Evolutionary conservation across 2,797 vertebrate species (phyloP).

Genomic region (Stomatorhinus walkeri): DNA sequence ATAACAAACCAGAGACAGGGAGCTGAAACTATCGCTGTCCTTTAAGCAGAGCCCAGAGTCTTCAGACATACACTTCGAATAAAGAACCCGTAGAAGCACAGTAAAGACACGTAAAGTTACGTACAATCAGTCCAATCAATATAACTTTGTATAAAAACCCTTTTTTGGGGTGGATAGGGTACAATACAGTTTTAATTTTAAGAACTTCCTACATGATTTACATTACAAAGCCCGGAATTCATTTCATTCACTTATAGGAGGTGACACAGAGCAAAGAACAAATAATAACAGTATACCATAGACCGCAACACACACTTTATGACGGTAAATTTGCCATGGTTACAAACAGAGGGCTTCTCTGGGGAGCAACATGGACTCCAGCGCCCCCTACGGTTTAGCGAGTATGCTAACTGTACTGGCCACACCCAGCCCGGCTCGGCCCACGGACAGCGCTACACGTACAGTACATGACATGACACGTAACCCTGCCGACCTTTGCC

Average conservation of each 20-base stretch:
- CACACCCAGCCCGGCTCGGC: not conserved
- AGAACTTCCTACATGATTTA: constrained; percentile 3
- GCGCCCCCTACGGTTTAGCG: constrained; percentile 7
- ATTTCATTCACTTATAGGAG: constrained; percentile 11
- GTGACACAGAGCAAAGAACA: constrained; percentile 22
- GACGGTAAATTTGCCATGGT: constrained; percentile 31
- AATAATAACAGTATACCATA: constrained; percentile 22
- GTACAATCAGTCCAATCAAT: constrained; percentile 17
- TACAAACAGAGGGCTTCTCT: constrained; percentile 32
- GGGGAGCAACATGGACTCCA: not conserved
- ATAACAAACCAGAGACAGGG: not conserved
- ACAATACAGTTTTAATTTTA: constrained; percentile 2
- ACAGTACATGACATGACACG: constrained; percentile 27
- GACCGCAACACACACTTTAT: constrained; percentile 23
- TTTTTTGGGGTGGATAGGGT: not conserved
- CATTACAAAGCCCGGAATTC: constrained; percentile 20
- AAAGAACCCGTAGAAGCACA: constrained; percentile 14
- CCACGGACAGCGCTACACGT: not conserved
- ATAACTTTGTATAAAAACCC: constrained; percentile 10
- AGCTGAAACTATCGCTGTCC: not conserved
- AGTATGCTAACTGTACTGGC: constrained; percentile 27
- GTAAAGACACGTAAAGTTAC: constrained; percentile 17
- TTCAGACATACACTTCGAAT: not conserved
- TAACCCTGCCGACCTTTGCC: constrained; percentile 22
- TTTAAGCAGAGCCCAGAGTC: not conserved